Conservation (phyloP, 30 jellyfish, hydroid and myxozoan genomes). For the Turritopsis rubra region DNA sequence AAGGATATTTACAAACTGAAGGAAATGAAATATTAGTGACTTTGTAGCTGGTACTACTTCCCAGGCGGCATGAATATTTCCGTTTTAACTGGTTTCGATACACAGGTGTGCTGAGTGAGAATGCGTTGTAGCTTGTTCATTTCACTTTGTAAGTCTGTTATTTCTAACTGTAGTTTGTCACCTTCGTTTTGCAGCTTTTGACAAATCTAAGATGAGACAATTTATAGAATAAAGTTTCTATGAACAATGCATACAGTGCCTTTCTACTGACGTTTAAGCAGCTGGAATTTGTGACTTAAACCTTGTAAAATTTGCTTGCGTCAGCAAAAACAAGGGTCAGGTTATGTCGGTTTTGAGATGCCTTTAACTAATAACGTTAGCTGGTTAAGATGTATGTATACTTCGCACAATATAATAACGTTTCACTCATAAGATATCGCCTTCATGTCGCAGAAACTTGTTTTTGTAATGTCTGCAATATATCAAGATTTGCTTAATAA, state of each 20-base stretch:
- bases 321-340: too few relatives aligned
- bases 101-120: conserved; percentile 28
- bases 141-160: conserved; percentile 28
- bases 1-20: background rate
- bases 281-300: too few relatives aligned
- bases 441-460: too few relatives aligned
- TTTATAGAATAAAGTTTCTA: too few relatives aligned
- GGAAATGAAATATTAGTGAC: background rate
- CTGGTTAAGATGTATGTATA: background rate
- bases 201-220: conserved; percentile 36
- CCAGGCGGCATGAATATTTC: conserved; percentile 13
- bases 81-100: conserved; percentile 12
- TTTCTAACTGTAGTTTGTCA: conserved; percentile 15
- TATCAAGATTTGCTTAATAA: too few relatives aligned
- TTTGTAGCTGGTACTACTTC: background rate
- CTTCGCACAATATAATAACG: too few relatives aligned
- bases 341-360: background rate
- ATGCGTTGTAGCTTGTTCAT: conserved; percentile 22
- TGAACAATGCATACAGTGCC: too few relatives aligned
- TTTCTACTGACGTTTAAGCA: too few relatives aligned
- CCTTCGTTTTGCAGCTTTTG: conserved; percentile 38
- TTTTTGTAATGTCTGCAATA: too few relatives aligned
- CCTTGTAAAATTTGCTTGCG: too few relatives aligned
- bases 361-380: too few relatives aligned
- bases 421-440: too few relatives aligned